Evolutionary conservation across 2,113 vertebrate species (phyloP).

Genomic region (Podilymbus podiceps): DNA sequence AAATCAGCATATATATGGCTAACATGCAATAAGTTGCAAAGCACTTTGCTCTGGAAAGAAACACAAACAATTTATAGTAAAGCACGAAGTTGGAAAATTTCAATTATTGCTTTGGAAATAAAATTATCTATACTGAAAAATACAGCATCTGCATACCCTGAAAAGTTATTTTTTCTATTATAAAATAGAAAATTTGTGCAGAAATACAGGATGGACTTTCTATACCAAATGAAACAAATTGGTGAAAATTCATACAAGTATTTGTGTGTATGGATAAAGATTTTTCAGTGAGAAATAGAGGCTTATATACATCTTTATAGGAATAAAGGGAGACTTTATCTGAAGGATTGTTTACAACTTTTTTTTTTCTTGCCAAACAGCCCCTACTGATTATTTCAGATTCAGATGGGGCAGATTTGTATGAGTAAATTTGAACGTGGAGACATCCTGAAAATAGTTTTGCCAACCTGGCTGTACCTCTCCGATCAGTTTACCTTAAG

Average conservation of each 20-base stretch:
- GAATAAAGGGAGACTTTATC: background rate
- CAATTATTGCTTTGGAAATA: background rate
- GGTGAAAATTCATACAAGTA: background rate
- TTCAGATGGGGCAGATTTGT: background rate
- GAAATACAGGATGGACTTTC: background rate
- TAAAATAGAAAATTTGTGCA: background rate
- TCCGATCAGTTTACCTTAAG: background rate
- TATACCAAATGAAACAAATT: background rate
- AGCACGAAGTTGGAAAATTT: background rate
- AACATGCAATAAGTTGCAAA: background rate
- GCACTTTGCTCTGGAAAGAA: background rate
- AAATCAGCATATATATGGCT: background rate
- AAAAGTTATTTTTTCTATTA: background rate
- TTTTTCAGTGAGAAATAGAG: background rate
- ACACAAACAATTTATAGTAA: background rate
- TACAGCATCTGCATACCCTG: background rate
- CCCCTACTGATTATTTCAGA: background rate
- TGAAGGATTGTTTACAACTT: background rate
- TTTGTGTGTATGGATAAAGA: background rate
- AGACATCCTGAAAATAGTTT: background rate
- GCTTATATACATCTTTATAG: background rate
- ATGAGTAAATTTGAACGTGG: background rate
- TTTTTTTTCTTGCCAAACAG: background rate
- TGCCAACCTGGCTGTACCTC: background rate
- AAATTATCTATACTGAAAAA: background rate